Evolutionary conservation across 2,113 vertebrate species (phyloP), one percentile per base, ranked within the genome.

Genomic region (Panthera leo): DNA sequence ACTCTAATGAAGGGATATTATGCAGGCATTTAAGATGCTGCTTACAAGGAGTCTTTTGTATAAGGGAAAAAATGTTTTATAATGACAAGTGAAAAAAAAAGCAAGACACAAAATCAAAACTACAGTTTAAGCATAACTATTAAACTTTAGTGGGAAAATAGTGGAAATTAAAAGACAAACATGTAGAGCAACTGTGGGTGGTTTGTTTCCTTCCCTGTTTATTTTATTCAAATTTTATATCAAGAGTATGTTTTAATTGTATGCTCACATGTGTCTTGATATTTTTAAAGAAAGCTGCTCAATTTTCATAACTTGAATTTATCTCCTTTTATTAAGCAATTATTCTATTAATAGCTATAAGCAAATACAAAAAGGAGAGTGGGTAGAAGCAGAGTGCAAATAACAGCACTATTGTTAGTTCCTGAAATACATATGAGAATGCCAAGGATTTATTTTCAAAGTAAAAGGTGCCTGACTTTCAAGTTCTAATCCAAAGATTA

Each of bases 231-330:
- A 88, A 67, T 58, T 78, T 97, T 70, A 55, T 61, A 61, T 16
- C 1, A 90, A 96, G 34, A 82, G 7, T 10, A 19, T 82, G 18
- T 61, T 87, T 89, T 94, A 70, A 94, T 97, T 94, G 91, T 92
- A 80, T 63, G 29, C 90, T 96, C 39, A 84, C 13, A 71, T 55
- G 27, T 42, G 71, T 68, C 73, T 83, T 91, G 42, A 78, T 95
- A 91, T 85, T 97, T 97, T 94, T 90, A 73, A 93, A 94, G 21
- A 95, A 95, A 93, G 86, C 85, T 86, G 18, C n/a, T 94, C 15
- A 79, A 80, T 96, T 91, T 97, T 75, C 71, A 96, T 95, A 96
- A 93, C 91, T 71, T 97, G 48, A 97, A 95, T 75, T 95, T 95
- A 91, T 96, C 6, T 96, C 25, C 23, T 94, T 88, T 89, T 83